Percentiles rank a stretch among this genome's conserved stretches.
Conservation (phyloP, 1,140 invertebrate species). For the Carcinoscorpius rotundicauda region DNA sequence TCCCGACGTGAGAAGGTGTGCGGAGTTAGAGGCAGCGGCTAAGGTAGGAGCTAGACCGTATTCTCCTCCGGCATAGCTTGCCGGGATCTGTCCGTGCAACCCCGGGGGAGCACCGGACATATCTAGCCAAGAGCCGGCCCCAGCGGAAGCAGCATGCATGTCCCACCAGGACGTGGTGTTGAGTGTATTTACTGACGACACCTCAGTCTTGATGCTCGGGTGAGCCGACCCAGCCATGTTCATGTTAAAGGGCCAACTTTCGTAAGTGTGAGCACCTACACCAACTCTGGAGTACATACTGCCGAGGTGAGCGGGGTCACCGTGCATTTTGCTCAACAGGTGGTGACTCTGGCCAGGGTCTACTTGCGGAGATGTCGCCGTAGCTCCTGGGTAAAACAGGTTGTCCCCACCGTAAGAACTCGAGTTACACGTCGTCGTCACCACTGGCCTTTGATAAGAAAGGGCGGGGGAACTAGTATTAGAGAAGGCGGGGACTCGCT, state of each 20-base stretch:
- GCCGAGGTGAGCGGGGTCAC: conserved; percentile 23
- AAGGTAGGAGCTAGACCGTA: conserved; percentile 71
- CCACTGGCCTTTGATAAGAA: conserved; percentile 18
- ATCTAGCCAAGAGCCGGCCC: conserved; percentile 43
- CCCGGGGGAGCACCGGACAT: conserved; percentile 49
- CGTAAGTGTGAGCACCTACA: conserved; percentile 59
- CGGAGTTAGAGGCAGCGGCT: conserved; percentile 51
- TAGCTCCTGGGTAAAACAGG: conserved; percentile 29
- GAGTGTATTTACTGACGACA: conserved; percentile 36
- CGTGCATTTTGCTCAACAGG: conserved; percentile 39
- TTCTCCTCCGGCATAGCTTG: conserved; percentile 69
- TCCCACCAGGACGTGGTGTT: conserved; percentile 69
- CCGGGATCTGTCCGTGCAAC: conserved; percentile 38
- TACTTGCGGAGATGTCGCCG: conserved; percentile 36
- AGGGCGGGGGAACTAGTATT: conserved; percentile 11
- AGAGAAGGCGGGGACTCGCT: conserved; percentile 17
- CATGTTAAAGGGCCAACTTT: conserved; percentile 86
- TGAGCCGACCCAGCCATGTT: conserved; percentile 44
- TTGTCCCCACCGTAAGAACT: conserved; percentile 25
- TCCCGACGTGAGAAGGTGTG: conserved; percentile 66
- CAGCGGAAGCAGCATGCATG: conserved; percentile 55
- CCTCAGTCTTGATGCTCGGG: conserved; percentile 57
- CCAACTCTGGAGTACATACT: conserved; percentile 68
- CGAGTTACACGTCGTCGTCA: conserved; percentile 23
- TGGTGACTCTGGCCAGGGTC: conserved; percentile 40